Evolutionary conservation across 2,888 invertebrate species (phyloP).

Genomic region (Dromius quadrimaculatus): DNA sequence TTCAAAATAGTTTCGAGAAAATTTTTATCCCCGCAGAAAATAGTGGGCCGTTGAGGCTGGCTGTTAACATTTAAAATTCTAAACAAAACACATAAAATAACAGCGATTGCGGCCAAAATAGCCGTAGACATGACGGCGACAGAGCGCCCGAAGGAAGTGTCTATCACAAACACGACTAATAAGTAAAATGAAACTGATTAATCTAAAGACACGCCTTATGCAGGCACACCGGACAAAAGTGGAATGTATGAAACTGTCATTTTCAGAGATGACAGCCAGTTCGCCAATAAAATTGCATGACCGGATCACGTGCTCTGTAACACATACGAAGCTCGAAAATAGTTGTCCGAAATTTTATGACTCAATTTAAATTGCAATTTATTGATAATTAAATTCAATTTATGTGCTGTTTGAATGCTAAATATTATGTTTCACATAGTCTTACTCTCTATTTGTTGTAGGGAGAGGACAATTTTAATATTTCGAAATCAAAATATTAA

Average conservation of each 20-base stretch:
- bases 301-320: conserved; percentile 18
- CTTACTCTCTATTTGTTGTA: too few species aligned
- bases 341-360: conserved; percentile 29
- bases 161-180: conserved; percentile 55
- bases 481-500: too few species aligned
- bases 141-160: conserved; percentile 57
- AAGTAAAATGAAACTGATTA: conserved; percentile 42
- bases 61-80: conserved; percentile 88
- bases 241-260: conserved; percentile 42
- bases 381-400: too few species aligned
- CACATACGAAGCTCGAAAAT: conserved; percentile 23
- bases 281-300: conserved; percentile 29
- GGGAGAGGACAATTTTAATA: too few species aligned
- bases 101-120: conserved; percentile 82
- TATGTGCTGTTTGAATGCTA: too few species aligned
- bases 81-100: conserved; percentile 85
- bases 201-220: conserved; percentile 51
- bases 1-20: conserved; percentile 84
- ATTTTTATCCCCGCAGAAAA: conserved; percentile 81
- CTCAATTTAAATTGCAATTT: conserved; percentile 28
- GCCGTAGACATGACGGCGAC: conserved; percentile 80
- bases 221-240: conserved; percentile 46
- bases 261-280: conserved; percentile 42
- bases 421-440: too few species aligned
- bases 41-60: conserved; percentile 81